Evolutionary conservation across 2,113 vertebrate genomes (phyloP).

Genomic region (Myrmecobius fasciatus): DNA sequence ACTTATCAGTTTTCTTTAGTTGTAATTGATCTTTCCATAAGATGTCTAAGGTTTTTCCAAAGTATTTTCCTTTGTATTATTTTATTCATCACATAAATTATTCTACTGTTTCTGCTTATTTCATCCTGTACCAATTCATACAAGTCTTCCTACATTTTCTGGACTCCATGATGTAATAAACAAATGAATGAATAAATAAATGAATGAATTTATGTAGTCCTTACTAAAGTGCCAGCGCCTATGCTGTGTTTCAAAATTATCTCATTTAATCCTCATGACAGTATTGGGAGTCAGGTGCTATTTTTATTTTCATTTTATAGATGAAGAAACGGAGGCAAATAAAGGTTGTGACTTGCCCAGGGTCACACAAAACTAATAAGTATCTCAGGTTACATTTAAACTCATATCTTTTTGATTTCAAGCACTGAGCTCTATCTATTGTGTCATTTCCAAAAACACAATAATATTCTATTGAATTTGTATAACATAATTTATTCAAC

Average conservation of each 20-base stretch:
- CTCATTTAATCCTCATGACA: not conserved
- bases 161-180: not conserved
- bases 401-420: not conserved
- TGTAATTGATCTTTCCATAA: not conserved
- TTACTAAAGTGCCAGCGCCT: not conserved
- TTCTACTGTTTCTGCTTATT: not conserved
- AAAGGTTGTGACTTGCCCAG: not conserved
- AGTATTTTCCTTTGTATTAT: not conserved
- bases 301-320: not conserved
- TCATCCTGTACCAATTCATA: not conserved
- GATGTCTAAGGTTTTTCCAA: not conserved
- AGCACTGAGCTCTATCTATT: not conserved
- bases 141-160: not conserved
- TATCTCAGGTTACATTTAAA: not conserved
- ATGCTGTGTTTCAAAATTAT: not conserved
- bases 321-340: not conserved
- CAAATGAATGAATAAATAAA: not conserved
- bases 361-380: not conserved
- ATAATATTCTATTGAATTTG: not conserved
- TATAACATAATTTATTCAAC: not conserved
- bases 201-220: not conserved
- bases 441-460: not conserved
- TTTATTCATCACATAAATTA: not conserved
- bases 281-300: not conserved
- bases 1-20: not conserved